These are phyloP conservation scores for Umimayanthus kanabou DNA, from an alignment of 92 coral and sea anemone species.

Conservation along the genomic window DNA sequence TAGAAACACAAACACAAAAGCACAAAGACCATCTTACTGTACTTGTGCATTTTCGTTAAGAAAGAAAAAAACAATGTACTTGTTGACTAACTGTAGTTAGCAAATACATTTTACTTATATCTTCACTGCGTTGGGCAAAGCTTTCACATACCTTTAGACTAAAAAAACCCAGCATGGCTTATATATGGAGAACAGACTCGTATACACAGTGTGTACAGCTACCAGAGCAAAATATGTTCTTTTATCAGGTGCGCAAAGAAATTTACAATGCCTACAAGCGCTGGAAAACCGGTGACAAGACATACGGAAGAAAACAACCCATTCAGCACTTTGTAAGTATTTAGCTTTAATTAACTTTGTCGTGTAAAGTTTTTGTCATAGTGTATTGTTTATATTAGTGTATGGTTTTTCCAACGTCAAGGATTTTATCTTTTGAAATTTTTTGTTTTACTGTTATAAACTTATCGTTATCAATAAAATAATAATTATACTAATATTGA, in stretches of 20 bases:
- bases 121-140: too few relatives aligned
- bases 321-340: slow-evolving; percentile 84
- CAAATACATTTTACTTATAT: too few relatives aligned
- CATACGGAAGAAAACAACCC: slow-evolving; percentile 87
- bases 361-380: neutral
- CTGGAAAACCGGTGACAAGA: slow-evolving; percentile 98
- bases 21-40: too few relatives aligned
- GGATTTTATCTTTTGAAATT: neutral
- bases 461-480: too few relatives aligned
- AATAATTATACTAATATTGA: too few relatives aligned
- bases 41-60: too few relatives aligned
- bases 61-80: too few relatives aligned
- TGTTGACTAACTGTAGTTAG: too few relatives aligned
- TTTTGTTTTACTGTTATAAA: neutral
- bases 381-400: neutral
- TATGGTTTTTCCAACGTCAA: neutral
- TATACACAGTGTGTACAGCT: neutral
- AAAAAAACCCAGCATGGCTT: too few relatives aligned
- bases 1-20: too few relatives aligned
- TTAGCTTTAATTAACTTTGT: neutral
- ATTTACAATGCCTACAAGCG: slow-evolving; percentile 93
- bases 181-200: neutral
- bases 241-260: slow-evolving; percentile 83
- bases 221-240: neutral
- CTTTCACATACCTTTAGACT: too few relatives aligned